Evolutionary conservation across 2,113 vertebrate species (phyloP).

Genomic region (Lasiurus cinereus): DNA sequence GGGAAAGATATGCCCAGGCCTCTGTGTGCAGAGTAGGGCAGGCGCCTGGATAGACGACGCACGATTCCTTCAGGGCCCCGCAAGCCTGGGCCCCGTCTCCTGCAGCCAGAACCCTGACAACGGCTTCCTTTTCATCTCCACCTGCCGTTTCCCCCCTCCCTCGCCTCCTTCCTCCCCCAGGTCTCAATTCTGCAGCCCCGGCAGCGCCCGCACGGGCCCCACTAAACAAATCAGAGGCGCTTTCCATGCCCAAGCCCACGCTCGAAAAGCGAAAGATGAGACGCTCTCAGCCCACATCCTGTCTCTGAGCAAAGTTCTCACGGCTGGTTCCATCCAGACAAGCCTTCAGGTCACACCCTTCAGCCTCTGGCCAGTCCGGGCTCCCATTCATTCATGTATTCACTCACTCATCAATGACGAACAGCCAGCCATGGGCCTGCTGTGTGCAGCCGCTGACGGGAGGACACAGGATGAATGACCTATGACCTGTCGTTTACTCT

Average conservation of each 20-base stretch:
- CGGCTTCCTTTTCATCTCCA: background rate
- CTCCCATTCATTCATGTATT: constrained; percentile 1
- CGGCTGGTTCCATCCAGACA: constrained; percentile 25
- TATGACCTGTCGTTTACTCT: background rate
- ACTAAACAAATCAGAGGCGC: constrained; percentile 23
- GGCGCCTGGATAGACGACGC: background rate
- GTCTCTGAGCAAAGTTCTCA: constrained; percentile 65
- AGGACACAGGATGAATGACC: background rate
- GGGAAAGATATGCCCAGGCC: background rate
- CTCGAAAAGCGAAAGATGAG: constrained; percentile 32
- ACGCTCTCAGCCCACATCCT: constrained; percentile 79
- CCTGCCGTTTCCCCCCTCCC: background rate
- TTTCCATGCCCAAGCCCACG: background rate
- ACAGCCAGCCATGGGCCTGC: background rate
- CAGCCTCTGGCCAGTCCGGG: background rate
- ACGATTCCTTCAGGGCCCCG: background rate
- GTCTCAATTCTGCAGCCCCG: constrained; percentile 20
- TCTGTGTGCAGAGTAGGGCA: background rate
- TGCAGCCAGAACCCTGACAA: background rate
- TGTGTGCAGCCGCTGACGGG: background rate
- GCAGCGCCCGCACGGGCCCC: background rate
- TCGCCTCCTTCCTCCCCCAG: background rate
- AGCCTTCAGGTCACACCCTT: constrained; percentile 31
- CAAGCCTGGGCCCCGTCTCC: background rate
- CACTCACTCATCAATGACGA: background rate